Evolutionary conservation across 2,113 vertebrate genomes (phyloP), one percentile per base, ranked within the genome.

Genomic region (Macaca mulatta): DNA sequence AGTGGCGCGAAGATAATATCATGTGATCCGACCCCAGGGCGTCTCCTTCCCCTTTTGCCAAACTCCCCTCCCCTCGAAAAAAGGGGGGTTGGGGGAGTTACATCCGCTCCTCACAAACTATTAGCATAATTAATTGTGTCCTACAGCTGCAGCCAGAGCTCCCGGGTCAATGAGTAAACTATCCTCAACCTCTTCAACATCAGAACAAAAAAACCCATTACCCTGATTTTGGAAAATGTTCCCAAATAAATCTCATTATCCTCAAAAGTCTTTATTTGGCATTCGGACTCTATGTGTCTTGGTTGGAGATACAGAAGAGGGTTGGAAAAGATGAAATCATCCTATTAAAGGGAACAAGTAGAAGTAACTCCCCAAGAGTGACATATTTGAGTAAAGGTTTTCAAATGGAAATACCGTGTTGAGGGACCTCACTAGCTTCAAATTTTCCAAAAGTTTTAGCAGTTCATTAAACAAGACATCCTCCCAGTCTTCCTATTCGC

Each of bases 1-100:
- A 99, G 99, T 99, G 99, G 99, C 99, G 99, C 99, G 99, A 99
- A 99, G 98, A 98, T 97, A 98, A 96, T 91, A 98, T 99, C 99
- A 99, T 98, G 99, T 99, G 99, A 99, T 98, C 98, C 77, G 94
- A 97, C 96, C 97, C 98, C 98, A 98, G 98, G 99, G 98, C 98
- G 97, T 98, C 98, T 98, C 98, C 98, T 98, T 98, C 98, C 98
- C 98, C 98, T 97, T 93, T 98, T 97, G 96, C 97, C 98, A 98
- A 97, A 93, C 77, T 93, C 95, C 91, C 92, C 95, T 86, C 93
- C 84, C 92, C 78, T 32, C 30, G 5, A 12, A 90, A 92, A 97
- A 40, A 43, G 6, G 72, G 78, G 88, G 64, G 90, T 70, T 57
- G 77, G 78, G 85, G 90, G 94, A 97, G 96, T 98, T 97, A 98